phyloP scores from a whole-genome alignment of 2,113 vertebrate genomes.

The Cacatua alba region DNA sequence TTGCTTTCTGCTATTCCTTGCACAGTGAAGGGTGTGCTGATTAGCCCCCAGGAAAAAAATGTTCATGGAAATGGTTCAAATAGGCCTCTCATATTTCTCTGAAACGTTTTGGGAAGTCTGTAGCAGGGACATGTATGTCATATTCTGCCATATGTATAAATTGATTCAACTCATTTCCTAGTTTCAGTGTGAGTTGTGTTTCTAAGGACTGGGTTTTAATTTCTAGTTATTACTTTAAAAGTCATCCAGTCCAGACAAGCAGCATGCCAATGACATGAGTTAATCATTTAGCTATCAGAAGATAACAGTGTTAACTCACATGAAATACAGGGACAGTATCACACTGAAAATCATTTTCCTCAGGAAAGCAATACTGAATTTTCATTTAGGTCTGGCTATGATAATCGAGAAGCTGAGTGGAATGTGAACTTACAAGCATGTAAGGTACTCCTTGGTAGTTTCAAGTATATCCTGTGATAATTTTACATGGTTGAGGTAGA shows the following conservation, averaged over 20 bases:
- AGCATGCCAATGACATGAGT: not conserved
- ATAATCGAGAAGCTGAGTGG: not conserved
- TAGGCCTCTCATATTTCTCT: not conserved
- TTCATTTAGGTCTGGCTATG: not conserved
- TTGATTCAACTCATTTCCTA: not conserved
- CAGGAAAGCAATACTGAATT: not conserved
- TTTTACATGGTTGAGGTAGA: not conserved
- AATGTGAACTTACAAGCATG: not conserved
- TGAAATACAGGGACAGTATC: not conserved
- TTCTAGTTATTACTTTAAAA: slow-evolving; percentile 17
- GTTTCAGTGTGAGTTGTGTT: not conserved
- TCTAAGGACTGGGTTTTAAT: slow-evolving; percentile 5
- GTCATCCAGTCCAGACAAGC: not conserved
- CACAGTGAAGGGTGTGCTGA: not conserved
- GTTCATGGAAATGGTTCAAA: not conserved
- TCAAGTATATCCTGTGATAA: not conserved
- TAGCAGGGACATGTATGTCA: not conserved
- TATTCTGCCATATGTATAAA: not conserved
- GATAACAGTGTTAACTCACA: not conserved
- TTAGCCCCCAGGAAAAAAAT: not conserved
- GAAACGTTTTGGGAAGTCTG: slow-evolving; percentile 34
- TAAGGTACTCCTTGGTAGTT: not conserved
- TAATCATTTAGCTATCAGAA: not conserved
- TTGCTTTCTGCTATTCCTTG: not conserved
- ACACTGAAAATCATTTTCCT: not conserved